phyloP scores from a whole-genome alignment of 2,113 vertebrate species.

The Xenotilapia longispinis region DNA sequence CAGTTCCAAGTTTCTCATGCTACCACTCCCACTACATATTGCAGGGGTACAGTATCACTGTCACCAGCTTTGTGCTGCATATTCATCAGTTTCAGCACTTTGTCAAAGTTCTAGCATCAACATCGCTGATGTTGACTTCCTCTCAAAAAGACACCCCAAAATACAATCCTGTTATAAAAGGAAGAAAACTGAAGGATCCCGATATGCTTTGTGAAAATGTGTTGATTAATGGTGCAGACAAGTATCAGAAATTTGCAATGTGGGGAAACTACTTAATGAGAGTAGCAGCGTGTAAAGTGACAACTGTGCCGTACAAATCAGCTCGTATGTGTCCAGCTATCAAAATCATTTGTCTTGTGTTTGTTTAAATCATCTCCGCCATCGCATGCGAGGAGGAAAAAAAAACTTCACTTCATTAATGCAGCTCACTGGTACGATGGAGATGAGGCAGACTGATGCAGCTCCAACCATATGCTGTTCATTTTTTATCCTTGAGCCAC shows the following conservation, averaged over 20 bases:
- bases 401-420: slow-evolving; percentile 3
- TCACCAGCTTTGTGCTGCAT: slow-evolving; percentile 36
- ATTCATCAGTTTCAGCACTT: slow-evolving; percentile 40
- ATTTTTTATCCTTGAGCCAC: slow-evolving; percentile 1
- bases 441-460: slow-evolving; percentile 12
- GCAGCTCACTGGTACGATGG: neutral
- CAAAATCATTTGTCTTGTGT: neutral
- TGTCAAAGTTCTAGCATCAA: slow-evolving; percentile 9
- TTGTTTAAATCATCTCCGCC: neutral
- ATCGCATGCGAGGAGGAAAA: neutral
- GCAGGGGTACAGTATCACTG: slow-evolving; percentile 33
- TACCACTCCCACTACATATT: slow-evolving; percentile 57
- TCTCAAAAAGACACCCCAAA: neutral
- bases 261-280: neutral
- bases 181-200: neutral
- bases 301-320: neutral
- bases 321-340: neutral
- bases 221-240: neutral
- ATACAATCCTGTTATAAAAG: neutral
- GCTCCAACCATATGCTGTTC: slow-evolving; percentile 34
- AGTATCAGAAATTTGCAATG: neutral
- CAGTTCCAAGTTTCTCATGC: slow-evolving; percentile 53
- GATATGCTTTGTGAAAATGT: neutral
- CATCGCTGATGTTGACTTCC: neutral
- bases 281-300: neutral